phyloP scores from a whole-genome alignment of 2,888 invertebrate species.

The Geophilus truncorum region DNA sequence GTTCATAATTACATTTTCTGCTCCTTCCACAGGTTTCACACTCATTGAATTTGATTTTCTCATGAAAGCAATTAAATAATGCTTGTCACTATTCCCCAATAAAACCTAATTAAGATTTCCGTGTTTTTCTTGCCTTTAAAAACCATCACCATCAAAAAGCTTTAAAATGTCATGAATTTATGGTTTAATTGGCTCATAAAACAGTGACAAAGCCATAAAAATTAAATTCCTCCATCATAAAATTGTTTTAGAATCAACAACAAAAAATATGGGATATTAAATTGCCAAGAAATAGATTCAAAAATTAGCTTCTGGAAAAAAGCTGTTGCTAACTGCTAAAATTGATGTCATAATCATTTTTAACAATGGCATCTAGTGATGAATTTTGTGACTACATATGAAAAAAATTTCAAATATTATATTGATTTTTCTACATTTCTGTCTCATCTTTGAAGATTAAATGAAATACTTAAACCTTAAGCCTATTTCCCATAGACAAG shows the following conservation, averaged over 20 bases:
- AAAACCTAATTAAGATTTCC: neutral
- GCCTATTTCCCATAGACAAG: neutral
- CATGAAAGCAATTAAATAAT: neutral
- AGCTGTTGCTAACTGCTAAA: too few species aligned
- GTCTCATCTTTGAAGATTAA: too few species aligned
- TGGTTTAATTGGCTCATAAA: neutral
- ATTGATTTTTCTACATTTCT: too few species aligned
- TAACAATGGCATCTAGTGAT: too few species aligned
- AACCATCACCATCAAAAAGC: neutral
- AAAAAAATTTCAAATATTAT: too few species aligned
- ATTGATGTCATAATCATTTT: too few species aligned
- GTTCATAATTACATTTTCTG: neutral
- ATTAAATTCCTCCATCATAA: too few species aligned
- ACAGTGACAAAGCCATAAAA: neutral
- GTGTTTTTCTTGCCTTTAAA: neutral
- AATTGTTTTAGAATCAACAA: too few species aligned
- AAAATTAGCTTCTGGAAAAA: too few species aligned
- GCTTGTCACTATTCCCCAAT: neutral
- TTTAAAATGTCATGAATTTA: neutral
- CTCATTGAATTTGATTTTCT: neutral
- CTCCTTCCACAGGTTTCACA: neutral
- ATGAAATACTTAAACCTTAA: neutral
- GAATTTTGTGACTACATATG: too few species aligned
- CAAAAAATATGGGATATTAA: too few species aligned
- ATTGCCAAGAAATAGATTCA: too few species aligned